phyloP scores from a whole-genome alignment of 2,113 vertebrate species.

The Mormyrus iriodes region DNA sequence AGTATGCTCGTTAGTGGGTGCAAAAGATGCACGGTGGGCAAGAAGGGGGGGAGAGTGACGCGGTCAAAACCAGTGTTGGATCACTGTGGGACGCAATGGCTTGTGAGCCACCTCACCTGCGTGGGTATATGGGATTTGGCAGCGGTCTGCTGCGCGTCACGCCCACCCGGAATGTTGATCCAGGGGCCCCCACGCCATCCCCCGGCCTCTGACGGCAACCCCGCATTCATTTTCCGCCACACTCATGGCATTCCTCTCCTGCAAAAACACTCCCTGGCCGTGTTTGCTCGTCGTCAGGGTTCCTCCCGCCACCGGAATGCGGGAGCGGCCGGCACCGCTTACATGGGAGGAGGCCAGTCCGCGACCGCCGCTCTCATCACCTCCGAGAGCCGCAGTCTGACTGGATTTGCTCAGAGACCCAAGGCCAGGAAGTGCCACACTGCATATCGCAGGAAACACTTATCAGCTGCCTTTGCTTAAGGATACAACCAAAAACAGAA shows the following conservation, averaged over 20 bases:
- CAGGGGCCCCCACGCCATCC: conserved; percentile 19
- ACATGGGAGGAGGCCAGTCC: conserved; percentile 21
- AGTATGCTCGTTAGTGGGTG: neutral
- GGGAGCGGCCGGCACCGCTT: conserved; percentile 27
- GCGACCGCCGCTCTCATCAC: conserved; percentile 16
- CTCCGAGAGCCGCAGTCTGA: conserved; percentile 8
- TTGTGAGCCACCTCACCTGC: neutral
- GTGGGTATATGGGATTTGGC: neutral
- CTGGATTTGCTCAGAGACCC: conserved; percentile 10
- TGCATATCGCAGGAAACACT: neutral
- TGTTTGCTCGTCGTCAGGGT: conserved; percentile 24
- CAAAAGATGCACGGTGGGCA: neutral
- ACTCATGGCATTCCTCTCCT: conserved; percentile 51
- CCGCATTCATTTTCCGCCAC: conserved; percentile 48
- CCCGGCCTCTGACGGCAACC: conserved; percentile 26
- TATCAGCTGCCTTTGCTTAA: neutral
- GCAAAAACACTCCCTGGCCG: conserved; percentile 32
- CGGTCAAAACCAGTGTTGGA: neutral
- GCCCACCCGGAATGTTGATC: conserved; percentile 25
- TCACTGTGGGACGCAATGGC: neutral
- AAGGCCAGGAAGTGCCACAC: neutral
- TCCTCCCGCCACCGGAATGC: conserved; percentile 46
- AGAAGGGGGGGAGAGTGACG: neutral
- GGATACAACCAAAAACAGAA: neutral
- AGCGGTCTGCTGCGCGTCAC: neutral